phyloP scores from a whole-genome alignment of 2,797 vertebrate genomes.

The Anisognathus igniventris region DNA sequence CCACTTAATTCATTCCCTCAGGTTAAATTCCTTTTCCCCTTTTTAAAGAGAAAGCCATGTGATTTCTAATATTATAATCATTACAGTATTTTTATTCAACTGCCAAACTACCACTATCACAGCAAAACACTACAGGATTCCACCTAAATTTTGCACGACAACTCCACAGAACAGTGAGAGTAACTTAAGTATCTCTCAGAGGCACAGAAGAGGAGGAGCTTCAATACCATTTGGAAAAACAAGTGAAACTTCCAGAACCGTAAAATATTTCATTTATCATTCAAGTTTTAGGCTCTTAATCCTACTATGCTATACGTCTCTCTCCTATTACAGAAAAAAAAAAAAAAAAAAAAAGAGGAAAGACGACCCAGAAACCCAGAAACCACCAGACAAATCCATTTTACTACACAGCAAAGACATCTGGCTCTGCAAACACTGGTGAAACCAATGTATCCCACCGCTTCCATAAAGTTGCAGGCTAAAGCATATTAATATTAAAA shows the following conservation, averaged over 20 bases:
- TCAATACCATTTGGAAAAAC: background rate
- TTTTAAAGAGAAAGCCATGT: background rate
- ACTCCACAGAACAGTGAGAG: background rate
- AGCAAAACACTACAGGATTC: background rate
- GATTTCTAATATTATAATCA: background rate
- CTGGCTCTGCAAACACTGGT: background rate
- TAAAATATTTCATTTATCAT: background rate
- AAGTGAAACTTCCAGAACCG: background rate
- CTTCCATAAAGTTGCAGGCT: background rate
- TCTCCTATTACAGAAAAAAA: background rate
- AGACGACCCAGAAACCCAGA: background rate
- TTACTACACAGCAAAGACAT: background rate
- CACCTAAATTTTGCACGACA: background rate
- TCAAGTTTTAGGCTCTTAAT: background rate
- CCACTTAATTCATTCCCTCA: background rate
- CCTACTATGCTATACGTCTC: background rate
- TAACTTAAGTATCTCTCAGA: background rate
- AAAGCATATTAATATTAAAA: background rate
- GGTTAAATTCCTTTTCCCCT: background rate
- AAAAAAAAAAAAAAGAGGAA: too few relatives aligned
- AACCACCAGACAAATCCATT: background rate
- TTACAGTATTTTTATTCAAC: background rate
- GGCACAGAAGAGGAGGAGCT: background rate
- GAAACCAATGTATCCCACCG: background rate
- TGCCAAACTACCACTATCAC: background rate